Conservation (phyloP, 2,113 vertebrate species). For the Prinia subflava region DNA sequence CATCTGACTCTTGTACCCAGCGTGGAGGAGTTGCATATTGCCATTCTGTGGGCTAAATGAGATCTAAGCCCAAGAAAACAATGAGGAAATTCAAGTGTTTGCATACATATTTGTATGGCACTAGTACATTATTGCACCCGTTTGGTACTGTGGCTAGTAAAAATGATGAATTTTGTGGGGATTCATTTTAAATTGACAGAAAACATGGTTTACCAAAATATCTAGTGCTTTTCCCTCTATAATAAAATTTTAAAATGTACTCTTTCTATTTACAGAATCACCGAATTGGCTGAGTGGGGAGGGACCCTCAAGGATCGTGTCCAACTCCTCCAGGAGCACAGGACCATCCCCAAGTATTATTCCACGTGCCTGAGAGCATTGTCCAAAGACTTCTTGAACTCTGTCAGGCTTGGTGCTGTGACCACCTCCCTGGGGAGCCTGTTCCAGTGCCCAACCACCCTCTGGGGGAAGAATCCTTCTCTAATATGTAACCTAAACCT, state of each 20-base stretch:
- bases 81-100: background rate
- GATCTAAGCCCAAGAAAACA: background rate
- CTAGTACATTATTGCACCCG: background rate
- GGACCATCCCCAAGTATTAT: too few species aligned
- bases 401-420: background rate
- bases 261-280: background rate
- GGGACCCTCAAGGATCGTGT: accelerated
- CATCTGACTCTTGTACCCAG: background rate
- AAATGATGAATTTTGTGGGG: background rate
- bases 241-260: background rate
- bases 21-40: accelerated
- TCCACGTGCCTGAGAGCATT: accelerated
- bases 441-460: accelerated
- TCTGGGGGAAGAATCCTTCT: background rate
- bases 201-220: background rate
- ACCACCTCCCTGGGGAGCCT: background rate
- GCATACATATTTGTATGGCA: background rate
- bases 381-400: accelerated
- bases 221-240: background rate
- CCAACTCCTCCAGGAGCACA: background rate
- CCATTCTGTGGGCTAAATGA: background rate
- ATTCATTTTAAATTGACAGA: background rate
- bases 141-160: background rate
- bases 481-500: background rate
- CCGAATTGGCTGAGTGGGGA: background rate